Percentiles rank a stretch among this genome's conserved stretches.
Conservation (phyloP, 2,888 invertebrate genomes). For the Oligia fasciuncula region DNA sequence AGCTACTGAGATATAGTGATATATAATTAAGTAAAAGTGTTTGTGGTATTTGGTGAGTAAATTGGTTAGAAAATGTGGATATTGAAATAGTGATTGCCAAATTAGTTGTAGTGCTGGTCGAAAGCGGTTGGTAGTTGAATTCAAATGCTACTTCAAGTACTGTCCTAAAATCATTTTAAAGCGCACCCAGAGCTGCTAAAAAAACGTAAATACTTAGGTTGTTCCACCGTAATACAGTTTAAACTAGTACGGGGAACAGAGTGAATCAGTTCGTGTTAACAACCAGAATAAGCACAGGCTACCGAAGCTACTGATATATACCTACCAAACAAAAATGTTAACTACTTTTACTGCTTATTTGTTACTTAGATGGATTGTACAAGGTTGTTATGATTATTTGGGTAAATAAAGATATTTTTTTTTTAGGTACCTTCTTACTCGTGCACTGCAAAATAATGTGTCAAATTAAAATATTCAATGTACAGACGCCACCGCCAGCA, state of each 20-base stretch:
- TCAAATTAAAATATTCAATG: not conserved
- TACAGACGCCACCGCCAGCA: not conserved
- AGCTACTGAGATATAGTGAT: not conserved
- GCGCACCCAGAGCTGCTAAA: not conserved
- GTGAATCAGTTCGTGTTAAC: too few species aligned
- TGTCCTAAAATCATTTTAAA: conserved; percentile 3
- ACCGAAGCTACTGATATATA: too few species aligned
- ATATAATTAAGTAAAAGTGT: conserved; percentile 34
- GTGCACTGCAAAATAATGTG: not conserved
- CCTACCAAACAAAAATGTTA: too few species aligned
- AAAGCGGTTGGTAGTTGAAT: conserved; percentile 4
- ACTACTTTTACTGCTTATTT: too few species aligned
- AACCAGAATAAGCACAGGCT: too few species aligned
- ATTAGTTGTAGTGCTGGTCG: not conserved
- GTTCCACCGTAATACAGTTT: too few species aligned
- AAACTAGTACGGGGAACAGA: too few species aligned
- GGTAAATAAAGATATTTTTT: too few species aligned
- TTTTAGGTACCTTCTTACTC: too few species aligned
- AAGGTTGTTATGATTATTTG: too few species aligned
- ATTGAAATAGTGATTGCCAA: conserved; percentile 16
- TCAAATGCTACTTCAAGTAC: not conserved
- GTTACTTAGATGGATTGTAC: too few species aligned
- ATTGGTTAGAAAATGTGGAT: conserved; percentile 24
- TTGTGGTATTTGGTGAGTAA: conserved; percentile 12
- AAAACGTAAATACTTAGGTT: not conserved